Base-by-base conservation (phyloP, 2,113 vertebrate genomes). In the Bucco capensis region DNA sequence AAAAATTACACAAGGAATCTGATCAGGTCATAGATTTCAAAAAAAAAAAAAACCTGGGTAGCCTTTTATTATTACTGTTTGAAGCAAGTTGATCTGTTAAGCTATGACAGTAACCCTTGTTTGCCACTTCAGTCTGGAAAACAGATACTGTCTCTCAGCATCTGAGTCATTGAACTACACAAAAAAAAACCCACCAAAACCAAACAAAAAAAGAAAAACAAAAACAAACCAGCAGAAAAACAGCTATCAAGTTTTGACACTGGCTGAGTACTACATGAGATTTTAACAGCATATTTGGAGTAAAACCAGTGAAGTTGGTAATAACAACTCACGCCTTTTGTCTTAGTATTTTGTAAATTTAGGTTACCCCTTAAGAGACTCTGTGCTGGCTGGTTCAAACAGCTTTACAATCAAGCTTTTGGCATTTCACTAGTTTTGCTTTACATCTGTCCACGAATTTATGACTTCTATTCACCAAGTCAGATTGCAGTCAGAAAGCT, bases 391-490 rank as follows among this genome's bases (percentile, higher is more conserved):
- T 37, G 19, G 8, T 47, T 67, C 62, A 75, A 80, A 53, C 13
- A 44, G n/a, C 33, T 85, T 79, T 44, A n/a, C 35, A 72, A 25
- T 46, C 33, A 21, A 62, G 14, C n/a, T 83, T 85, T 53, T 73
- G 49, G 58, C 90, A 74, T 40, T 72, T 60, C 80, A 73, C 40
- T 14, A 33, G 61, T 80, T 54, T 86, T 80, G 35, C 33, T 94
- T 87, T 95, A 90, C 28, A 44, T 53, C 42, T 77, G 14, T 77
- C 61, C 74, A 92, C n/a, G 79, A 73, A 91, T 91, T 87, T 94
- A 95, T 92, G 37, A 65, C 60, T 93, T 94, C 42, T 62, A 62
- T 57, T 72, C 73, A 57, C 38, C 19, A 38, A 62, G 58, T 82
- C 46, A 76, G 40, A 72, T 11, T 81, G 73, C 54, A 89, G 50